phyloP scores from a whole-genome alignment of 2,888 invertebrate genomes.

The Melanophora roralis region DNA sequence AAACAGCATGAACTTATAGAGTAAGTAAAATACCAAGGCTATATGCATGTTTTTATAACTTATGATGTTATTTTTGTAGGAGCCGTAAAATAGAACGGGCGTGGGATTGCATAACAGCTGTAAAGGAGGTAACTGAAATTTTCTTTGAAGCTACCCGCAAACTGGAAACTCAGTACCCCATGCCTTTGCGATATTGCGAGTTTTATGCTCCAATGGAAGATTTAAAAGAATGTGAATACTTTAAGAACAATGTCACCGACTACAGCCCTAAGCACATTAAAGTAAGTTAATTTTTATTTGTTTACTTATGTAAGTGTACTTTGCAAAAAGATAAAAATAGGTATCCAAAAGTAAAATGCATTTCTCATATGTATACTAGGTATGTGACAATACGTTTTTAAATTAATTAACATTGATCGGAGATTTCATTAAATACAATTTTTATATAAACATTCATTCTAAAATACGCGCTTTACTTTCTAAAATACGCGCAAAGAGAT shows the following conservation, averaged over 20 bases:
- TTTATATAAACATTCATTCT: too few species aligned
- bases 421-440: too few species aligned
- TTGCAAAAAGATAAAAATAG: too few species aligned
- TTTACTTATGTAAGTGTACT: too few species aligned
- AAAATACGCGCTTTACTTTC: too few species aligned
- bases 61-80: constrained; percentile 61
- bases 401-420: too few species aligned
- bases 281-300: constrained; percentile 64
- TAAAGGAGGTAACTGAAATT: constrained; percentile 74
- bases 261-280: constrained; percentile 75
- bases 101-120: constrained; percentile 76
- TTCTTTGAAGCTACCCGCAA: constrained; percentile 75
- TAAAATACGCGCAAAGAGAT: too few species aligned
- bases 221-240: constrained; percentile 75
- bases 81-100: constrained; percentile 74
- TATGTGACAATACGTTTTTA: too few species aligned
- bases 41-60: not conserved
- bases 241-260: constrained; percentile 74
- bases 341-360: too few species aligned
- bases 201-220: constrained; percentile 76
- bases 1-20: constrained; percentile 74
- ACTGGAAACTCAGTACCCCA: constrained; percentile 70
- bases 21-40: constrained; percentile 63
- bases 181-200: constrained; percentile 69
- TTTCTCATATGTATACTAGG: too few species aligned